Conservation (phyloP, 2,113 vertebrate species). For the Lepus europaeus region DNA sequence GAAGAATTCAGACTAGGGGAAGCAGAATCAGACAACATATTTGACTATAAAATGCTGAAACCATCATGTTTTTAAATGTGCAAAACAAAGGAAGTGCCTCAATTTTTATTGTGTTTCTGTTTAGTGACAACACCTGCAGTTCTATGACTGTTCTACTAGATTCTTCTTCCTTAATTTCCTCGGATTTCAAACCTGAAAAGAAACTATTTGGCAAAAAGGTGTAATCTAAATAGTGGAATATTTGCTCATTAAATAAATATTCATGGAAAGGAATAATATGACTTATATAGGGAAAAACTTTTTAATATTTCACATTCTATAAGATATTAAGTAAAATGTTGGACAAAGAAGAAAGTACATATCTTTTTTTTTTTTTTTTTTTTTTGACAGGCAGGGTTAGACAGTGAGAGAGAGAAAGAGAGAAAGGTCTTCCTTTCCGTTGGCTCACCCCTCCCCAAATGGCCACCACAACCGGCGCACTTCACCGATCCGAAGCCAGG, state of each 20-base stretch:
- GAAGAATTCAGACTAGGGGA: not conserved
- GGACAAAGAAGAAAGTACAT: not conserved
- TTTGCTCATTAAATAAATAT: not conserved
- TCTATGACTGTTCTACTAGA: slow-evolving; percentile 37
- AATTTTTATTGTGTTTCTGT: slow-evolving; percentile 65
- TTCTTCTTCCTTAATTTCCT: not conserved
- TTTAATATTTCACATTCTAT: not conserved
- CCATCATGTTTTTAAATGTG: slow-evolving; percentile 14
- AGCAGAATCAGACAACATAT: not conserved
- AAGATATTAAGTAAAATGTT: not conserved
- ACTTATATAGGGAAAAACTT: not conserved
- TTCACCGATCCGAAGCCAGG: no score
- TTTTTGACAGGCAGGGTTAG: no score
- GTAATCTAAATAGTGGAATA: not conserved
- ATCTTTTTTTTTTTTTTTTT: not conserved
- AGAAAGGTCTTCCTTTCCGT: no score
- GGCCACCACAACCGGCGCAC: no score
- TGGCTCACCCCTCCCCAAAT: no score
- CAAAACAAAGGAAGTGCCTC: slow-evolving; percentile 61
- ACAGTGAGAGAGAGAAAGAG: no score
- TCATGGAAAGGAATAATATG: not conserved
- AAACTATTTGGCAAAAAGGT: not conserved
- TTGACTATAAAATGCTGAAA: slow-evolving; percentile 23
- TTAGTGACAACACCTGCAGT: slow-evolving; percentile 55
- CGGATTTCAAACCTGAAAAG: not conserved